Base-by-base conservation (phyloP, 1,140 invertebrate species). In the Neodiprion virginianus region DNA sequence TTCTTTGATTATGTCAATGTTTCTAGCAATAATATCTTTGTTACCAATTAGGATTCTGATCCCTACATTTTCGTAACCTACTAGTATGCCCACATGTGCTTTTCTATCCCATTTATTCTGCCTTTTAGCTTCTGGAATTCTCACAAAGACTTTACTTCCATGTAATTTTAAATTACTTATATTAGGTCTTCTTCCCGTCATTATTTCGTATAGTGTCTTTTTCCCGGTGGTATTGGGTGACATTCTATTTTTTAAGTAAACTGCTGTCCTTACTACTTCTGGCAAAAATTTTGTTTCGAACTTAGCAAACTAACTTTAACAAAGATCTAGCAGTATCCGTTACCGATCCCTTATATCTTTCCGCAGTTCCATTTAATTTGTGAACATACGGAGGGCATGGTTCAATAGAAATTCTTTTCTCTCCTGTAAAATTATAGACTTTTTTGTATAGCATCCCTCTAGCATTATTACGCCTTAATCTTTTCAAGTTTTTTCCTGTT, bases 381-480 rank as follows among this genome's bases (percentile, higher is more conserved):
- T 84, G 84, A 1, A 81, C 79, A 61, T 87, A 87, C 21, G 82
- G 79, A 80, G 82, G 81, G 78, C 83, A 85, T 69, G 82, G 76
- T 76, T 80, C 77, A 68, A 86, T 74, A 70, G 76, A 65, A 76
- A 88, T 83, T 81, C 77, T 76, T 68, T 80, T 81, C 28, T 79
- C 68, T 65, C 48, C 74, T 23, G 69, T 68, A 17, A 78, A 78
- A 7, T 76, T 61, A 68, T 72, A 72, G 69, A 81, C 28, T n/a
- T 73, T 71, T 21, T 28, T 53, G 84, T 82, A 83, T 71, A 82
- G 78, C 83, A 79, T 86, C 79, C 78, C 83, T 75, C n/a, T 85
- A 10, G 84, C 85, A 79, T 86, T 87, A 76, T 88, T 84, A 78
- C 85, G 86, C 68, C 81, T 80, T 70, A 87, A 71, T 76, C 76